Conservation (phyloP, 2,797 vertebrate genomes). For the Cygnus olor region DNA sequence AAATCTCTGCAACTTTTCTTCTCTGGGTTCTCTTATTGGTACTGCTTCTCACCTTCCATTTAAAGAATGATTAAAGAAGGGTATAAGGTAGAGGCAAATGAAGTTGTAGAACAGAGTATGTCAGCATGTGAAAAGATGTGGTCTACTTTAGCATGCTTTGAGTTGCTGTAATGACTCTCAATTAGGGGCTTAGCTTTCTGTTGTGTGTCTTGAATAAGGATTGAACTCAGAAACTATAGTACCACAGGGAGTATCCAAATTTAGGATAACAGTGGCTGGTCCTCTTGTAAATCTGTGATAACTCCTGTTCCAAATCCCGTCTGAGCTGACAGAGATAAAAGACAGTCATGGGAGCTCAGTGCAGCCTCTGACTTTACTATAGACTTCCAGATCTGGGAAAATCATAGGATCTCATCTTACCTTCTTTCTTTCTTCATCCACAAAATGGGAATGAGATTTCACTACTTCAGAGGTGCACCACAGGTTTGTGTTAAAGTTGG, state of each 20-base stretch:
- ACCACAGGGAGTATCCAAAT: neutral
- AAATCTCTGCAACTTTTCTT: neutral
- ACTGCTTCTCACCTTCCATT: neutral
- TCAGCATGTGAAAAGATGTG: neutral
- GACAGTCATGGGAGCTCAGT: neutral
- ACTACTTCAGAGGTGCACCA: neutral
- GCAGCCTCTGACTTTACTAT: neutral
- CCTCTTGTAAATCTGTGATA: conserved; percentile 39
- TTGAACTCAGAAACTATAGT: neutral
- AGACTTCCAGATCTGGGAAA: conserved; percentile 14
- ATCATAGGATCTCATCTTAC: conserved; percentile 14
- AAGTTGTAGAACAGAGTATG: neutral
- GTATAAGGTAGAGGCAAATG: neutral
- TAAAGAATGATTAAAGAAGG: neutral
- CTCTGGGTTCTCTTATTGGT: neutral
- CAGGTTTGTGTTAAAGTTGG: neutral
- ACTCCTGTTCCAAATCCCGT: conserved; percentile 30
- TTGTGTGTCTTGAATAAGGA: neutral
- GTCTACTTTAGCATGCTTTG: neutral
- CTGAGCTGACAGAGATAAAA: conserved; percentile 43
- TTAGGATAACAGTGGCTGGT: conserved; percentile 13
- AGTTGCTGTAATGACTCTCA: neutral
- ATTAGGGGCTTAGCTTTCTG: neutral
- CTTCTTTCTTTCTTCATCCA: neutral
- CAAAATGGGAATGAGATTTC: conserved; percentile 4